These are phyloP conservation scores for Limnephilus marmoratus DNA, from an alignment of 2,888 invertebrate genomes.

Conservation along the genomic window DNA sequence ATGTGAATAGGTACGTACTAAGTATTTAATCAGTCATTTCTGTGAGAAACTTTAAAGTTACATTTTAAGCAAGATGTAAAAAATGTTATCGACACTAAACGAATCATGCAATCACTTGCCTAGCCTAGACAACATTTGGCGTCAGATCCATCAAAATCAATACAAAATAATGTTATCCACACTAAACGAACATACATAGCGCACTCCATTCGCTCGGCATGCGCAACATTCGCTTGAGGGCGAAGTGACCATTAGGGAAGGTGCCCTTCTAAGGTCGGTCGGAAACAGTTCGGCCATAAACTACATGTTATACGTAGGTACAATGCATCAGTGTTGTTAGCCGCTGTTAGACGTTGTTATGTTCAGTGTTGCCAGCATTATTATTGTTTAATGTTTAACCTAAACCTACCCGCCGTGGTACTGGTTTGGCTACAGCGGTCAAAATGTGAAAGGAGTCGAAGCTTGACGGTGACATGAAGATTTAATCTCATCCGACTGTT, in stretches of 20 bases:
- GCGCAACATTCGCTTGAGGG: background rate
- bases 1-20: too few species aligned
- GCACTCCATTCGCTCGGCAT: background rate
- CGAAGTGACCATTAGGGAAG: conserved; percentile 36
- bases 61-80: background rate
- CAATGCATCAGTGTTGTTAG: background rate
- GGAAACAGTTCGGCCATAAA: background rate
- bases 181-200: background rate
- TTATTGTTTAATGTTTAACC: background rate
- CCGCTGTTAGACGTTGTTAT: background rate
- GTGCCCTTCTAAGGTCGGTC: conserved; percentile 26
- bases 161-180: conserved; percentile 16
- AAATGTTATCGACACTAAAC: background rate
- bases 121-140: background rate
- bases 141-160: background rate
- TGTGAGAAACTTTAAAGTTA: background rate
- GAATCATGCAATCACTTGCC: background rate
- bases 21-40: too few species aligned
- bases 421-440: background rate
- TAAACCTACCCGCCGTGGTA: background rate
- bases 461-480: background rate
- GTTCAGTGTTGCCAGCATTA: background rate
- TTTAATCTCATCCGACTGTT: background rate
- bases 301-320: background rate
- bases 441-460: background rate